These are phyloP conservation scores for Zelostemma sp. DNA, from an alignment of 1,140 invertebrate species.

Conservation along the genomic window DNA sequence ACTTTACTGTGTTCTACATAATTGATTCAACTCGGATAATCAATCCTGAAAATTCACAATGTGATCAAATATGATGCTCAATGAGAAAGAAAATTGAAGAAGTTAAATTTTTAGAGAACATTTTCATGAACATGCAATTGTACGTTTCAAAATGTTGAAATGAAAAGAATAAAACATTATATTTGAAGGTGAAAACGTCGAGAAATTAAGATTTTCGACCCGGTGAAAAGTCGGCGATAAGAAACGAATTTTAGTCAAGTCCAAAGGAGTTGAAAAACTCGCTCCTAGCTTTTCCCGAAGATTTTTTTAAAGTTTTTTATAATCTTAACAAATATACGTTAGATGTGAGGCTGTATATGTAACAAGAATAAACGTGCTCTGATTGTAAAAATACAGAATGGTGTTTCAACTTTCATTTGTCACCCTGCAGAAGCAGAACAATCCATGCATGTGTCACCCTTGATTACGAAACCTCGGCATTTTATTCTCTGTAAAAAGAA, in stretches of 20 bases:
- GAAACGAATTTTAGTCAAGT: neutral
- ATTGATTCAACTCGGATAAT: too few species aligned
- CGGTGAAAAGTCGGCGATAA: neutral
- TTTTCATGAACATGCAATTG: neutral
- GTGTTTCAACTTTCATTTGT: constrained; percentile 47
- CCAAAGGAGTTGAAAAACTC: constrained; percentile 3
- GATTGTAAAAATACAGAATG: constrained; percentile 43
- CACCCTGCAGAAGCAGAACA: constrained; percentile 39
- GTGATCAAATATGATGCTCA: neutral
- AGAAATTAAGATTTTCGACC: neutral
- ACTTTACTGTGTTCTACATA: neutral
- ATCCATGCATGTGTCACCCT: constrained; percentile 39
- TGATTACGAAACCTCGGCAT: constrained; percentile 2
- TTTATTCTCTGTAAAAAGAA: neutral
- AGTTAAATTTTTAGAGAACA: neutral
- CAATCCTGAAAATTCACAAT: neutral
- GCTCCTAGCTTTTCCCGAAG: constrained; percentile 3
- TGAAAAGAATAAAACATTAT: neutral
- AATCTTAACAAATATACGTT: constrained; percentile 33
- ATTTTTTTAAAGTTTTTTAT: constrained; percentile 30
- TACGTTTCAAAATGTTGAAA: neutral
- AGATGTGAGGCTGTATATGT: constrained; percentile 41
- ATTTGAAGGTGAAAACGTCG: neutral
- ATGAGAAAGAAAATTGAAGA: neutral
- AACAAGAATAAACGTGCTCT: constrained; percentile 44